Percentiles rank a stretch among this genome's conserved stretches.
These are phyloP conservation scores for Amblyraja radiata DNA, from an alignment of 2,797 vertebrate species.

Conservation along the genomic window DNA sequence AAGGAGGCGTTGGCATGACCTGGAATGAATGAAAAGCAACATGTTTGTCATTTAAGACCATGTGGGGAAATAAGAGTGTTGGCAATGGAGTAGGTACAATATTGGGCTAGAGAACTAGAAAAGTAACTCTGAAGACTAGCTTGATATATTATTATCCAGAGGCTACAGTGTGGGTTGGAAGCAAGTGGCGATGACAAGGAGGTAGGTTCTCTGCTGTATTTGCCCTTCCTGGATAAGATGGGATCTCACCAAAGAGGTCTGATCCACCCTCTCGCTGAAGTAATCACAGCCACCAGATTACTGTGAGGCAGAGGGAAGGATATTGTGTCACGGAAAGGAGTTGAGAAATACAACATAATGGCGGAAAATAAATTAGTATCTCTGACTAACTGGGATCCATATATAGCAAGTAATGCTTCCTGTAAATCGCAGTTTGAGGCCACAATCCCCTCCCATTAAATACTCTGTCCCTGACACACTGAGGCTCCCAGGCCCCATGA, in stretches of 20 bases:
- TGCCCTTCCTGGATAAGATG: not conserved
- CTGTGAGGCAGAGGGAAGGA: not conserved
- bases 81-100: too few species aligned
- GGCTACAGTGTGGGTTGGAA: too few species aligned
- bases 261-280: not conserved
- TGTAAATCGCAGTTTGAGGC: not conserved
- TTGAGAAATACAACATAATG: not conserved
- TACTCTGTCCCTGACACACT: too few species aligned
- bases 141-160: too few species aligned
- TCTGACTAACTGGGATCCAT: not conserved
- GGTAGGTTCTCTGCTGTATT: not conserved
- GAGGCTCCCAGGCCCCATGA: too few species aligned
- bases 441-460: too few species aligned
- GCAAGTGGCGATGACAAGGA: too few species aligned
- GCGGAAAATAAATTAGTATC: not conserved
- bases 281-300: not conserved
- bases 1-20: slow-evolving; percentile 78
- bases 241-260: not conserved
- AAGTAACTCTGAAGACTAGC: too few species aligned
- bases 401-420: not conserved
- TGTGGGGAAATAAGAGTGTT: not conserved
- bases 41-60: not conserved
- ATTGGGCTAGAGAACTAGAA: too few species aligned
- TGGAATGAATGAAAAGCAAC: slow-evolving; percentile 46
- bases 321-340: not conserved